These are phyloP conservation scores for Urocolius indicus DNA, from an alignment of 2,113 vertebrate species.

Conservation along the genomic window DNA sequence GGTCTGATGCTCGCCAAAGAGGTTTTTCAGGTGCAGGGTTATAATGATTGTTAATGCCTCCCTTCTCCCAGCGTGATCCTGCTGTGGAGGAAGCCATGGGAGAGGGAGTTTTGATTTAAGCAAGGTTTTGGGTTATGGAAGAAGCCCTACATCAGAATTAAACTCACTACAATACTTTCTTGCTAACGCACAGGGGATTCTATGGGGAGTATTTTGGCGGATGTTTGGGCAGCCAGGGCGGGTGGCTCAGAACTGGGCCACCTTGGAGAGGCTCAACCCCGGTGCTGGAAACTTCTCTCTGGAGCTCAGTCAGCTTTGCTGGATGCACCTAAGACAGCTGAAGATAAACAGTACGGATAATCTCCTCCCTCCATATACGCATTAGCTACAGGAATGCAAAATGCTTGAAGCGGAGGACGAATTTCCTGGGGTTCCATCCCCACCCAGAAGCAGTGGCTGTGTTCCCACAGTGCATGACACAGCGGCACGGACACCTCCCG, in stretches of 20 bases:
- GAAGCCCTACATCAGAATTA: background rate
- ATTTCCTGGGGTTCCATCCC: constrained; percentile 21
- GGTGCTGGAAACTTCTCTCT: background rate
- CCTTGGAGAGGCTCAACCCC: background rate
- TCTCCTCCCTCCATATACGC: background rate
- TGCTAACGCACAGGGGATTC: background rate
- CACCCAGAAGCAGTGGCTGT: background rate
- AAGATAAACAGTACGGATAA: rapidly evolving
- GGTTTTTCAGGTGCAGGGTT: background rate
- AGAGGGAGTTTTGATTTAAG: background rate
- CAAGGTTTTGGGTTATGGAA: background rate
- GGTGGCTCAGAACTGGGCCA: background rate
- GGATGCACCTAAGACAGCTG: background rate
- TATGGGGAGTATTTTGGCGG: rapidly evolving
- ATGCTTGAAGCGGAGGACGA: background rate
- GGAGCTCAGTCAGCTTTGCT: background rate
- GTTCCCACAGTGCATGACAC: background rate
- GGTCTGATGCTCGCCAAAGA: background rate
- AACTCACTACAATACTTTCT: background rate
- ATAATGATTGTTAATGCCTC: background rate
- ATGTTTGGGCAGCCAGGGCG: background rate
- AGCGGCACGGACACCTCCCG: background rate
- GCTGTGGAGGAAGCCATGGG: background rate
- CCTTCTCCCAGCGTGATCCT: background rate
- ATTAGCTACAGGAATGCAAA: background rate